Evolutionary conservation across 37 sponge, comb jelly and placozoan species (phyloP), one percentile per base, ranked within the genome.

Genomic region (Theonella swinhoei): DNA sequence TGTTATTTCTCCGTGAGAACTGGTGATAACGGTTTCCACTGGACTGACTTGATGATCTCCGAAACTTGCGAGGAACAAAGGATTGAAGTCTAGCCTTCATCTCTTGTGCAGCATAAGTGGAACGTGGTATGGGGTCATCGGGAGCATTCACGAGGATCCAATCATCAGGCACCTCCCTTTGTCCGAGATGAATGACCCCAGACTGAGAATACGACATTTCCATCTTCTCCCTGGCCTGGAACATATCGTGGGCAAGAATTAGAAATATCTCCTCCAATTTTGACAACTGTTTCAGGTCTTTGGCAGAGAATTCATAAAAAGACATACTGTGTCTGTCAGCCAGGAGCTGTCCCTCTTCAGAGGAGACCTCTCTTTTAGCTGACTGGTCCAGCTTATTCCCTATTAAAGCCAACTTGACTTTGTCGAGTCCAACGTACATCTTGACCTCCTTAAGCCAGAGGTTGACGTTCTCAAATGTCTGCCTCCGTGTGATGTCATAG

Each of bases 351-450:
- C 76, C 90, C 28, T 80, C 85, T 24, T 41, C 81, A 20, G 31
- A 0, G 0, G 84, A 25, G 1, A 92, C 90, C 62, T 85, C 20
- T 40, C 87, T 66, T 14, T 85, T 32, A 1, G 58, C 30, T 0
- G 30, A 77, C 38, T 28, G 26, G 79, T 92, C 93, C 17, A 54
- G 38, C 70, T 92, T 92, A 77, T 92, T 92, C 3, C 90, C 93
- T 25, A 92, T 42, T 34, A 92, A 89, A 11, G 66, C 76, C 81
- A 92, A 61, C 41, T 61, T 54, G 34, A 83, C 40, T 0, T 35
- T 75, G 26, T 88, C 89, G 47, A 80, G 34, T 11, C 86, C 81
- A 8, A 62, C 61, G 77, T 92, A 85, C 43, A 68, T 83, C 64
- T 64, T 74, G 29, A 88, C 42, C 35, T 92, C 93, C 7, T 30